A percentile compares a stretch with the other conserved stretches of the same genome.
phyloP scores from a whole-genome alignment of 2,888 invertebrate genomes.

The Harpagoxenus sublaevis region DNA sequence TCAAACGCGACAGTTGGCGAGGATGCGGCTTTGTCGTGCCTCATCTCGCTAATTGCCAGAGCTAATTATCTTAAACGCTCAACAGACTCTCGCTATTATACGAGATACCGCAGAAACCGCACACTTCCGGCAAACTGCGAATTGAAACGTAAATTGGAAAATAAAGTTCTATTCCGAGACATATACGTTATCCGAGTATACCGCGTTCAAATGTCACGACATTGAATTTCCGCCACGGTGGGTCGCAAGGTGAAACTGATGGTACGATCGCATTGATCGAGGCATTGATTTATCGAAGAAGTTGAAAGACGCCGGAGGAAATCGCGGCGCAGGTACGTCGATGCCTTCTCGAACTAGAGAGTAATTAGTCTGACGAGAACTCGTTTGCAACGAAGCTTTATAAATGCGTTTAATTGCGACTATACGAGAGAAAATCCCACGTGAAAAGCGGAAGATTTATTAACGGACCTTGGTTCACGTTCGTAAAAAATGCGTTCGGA shows the following conservation, averaged over 20 bases:
- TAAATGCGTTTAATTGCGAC: conserved; percentile 33
- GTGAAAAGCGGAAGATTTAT: conserved; percentile 51
- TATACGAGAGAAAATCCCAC: conserved; percentile 42
- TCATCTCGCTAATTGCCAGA: conserved; percentile 18
- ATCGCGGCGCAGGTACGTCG: conserved; percentile 39
- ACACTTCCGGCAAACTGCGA: background rate
- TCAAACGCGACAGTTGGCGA: background rate
- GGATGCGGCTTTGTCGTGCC: background rate
- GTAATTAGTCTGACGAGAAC: conserved; percentile 57
- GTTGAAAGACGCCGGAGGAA: conserved; percentile 14
- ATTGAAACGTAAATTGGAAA: background rate
- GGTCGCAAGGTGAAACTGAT: background rate
- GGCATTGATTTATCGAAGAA: conserved; percentile 29
- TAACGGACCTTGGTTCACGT: background rate
- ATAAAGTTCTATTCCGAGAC: background rate
- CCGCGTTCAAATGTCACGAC: conserved; percentile 17
- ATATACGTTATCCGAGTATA: background rate
- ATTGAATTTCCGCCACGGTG: conserved; percentile 19
- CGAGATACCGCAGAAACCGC: background rate
- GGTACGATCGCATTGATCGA: background rate
- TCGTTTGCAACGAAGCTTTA: conserved; percentile 11
- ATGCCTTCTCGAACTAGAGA: conserved; percentile 65
- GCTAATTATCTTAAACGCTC: background rate
- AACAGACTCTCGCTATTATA: background rate
- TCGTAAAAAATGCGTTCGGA: background rate